A percentile compares a stretch with the other conserved stretches of the same genome.
Evolutionary conservation across 2,797 vertebrate genomes (phyloP).

Genomic region (Borostomias antarcticus): DNA sequence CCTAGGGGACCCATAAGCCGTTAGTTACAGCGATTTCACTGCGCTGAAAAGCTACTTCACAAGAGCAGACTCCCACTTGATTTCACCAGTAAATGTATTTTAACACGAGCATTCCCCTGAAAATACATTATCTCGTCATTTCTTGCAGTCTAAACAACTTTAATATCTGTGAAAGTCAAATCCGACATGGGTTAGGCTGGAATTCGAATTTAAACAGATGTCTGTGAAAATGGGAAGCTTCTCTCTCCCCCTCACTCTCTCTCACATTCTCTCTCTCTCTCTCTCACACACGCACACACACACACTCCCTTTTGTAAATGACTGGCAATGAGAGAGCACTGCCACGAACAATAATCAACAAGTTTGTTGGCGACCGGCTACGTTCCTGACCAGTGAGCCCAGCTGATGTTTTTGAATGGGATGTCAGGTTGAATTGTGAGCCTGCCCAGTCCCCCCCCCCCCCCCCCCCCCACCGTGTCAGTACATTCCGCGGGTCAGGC

Average conservation of each 20-base stretch:
- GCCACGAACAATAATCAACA: neutral
- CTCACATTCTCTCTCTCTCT: neutral
- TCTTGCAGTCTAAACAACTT: neutral
- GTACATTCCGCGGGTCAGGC: conserved; percentile 41
- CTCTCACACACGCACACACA: neutral
- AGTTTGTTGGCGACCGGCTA: conserved; percentile 33
- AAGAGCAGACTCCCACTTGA: conserved; percentile 20
- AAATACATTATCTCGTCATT: conserved; percentile 25
- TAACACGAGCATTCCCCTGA: conserved; percentile 22
- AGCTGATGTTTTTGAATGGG: conserved; percentile 49
- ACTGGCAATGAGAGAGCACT: neutral
- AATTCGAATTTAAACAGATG: conserved; percentile 29
- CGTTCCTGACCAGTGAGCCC: conserved; percentile 34
- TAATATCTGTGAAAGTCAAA: conserved; percentile 22
- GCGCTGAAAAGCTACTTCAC: conserved; percentile 3
- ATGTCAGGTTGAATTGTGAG: conserved; percentile 31
- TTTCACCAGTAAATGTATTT: conserved; percentile 23
- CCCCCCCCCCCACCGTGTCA: conserved; percentile 23
- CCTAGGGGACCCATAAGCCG: conserved; percentile 3
- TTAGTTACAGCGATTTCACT: conserved; percentile 7
- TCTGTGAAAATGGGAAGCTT: neutral
- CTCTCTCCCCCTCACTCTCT: neutral
- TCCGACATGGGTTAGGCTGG: conserved; percentile 19
- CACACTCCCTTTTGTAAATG: conserved; percentile 3
- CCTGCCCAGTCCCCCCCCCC: neutral